Evolutionary conservation across 2,113 vertebrate genomes (phyloP), one percentile per base, ranked within the genome.

Genomic region (Desmodus rotundus): DNA sequence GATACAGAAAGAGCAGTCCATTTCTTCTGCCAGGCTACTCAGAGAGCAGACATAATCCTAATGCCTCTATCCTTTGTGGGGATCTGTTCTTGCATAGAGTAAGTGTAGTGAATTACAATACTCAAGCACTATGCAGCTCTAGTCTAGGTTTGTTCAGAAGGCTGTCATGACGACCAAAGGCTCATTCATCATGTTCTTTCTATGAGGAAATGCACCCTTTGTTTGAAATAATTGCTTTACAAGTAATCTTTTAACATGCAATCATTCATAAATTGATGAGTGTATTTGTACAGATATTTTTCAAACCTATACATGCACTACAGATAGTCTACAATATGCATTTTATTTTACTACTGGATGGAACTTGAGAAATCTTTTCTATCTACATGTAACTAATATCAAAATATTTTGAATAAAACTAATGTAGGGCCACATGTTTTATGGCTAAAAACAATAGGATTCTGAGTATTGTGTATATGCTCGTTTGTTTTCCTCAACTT

Each of bases 401-500:
- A 86, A 93, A 91, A 93, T 89, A 63, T 80, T 76, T 77, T 54
- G 26, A 85, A 50, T 47, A 89, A 91, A 80, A 63, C 41, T 54
- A 91, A 84, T 7, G 41, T 52, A 70, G 20, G 41, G 43, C 28
- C 36, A 65, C 28, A 38, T 19, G 33, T 63, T 70, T 63, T 91
- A 7, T 76, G 20, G 76, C 3, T 83, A 56, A 73, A 94, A 92
- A 56, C 45, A 84, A 50, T 10, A 81, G 28, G 22, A 41, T 77
- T 20, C 28, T 2, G 4, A 15, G 4, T 58, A 58, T 22, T 63
- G 4, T 61, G 9, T 45, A 52, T 19, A 11, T 11, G 2, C 5
- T 93, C 13, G 7, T 54, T 93, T 96, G 58, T 82, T 88, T 95
- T 56, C 36, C n/a, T 4, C 41, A 96, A 47, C n/a, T 82, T 72